Evolutionary conservation across 2,888 invertebrate species (phyloP).

Genomic region (Antheraea assamensis): DNA sequence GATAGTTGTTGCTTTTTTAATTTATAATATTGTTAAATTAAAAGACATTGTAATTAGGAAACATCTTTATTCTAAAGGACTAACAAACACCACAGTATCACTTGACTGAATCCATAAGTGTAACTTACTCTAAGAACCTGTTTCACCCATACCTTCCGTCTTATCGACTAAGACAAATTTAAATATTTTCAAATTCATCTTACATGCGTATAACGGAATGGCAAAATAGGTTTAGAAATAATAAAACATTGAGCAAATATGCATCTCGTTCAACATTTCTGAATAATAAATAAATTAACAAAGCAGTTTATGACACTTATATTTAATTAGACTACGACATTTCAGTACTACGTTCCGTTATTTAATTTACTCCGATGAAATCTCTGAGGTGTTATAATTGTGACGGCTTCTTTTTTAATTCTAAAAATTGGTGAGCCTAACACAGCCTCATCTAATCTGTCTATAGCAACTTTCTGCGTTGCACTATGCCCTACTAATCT

Average conservation of each 20-base stretch:
- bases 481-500: slow-evolving; percentile 58
- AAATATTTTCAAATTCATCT: slow-evolving; percentile 17
- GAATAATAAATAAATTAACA: slow-evolving; percentile 64
- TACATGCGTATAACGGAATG: slow-evolving; percentile 12
- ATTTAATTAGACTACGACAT: slow-evolving; percentile 62
- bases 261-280: slow-evolving; percentile 31
- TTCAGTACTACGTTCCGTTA: slow-evolving; percentile 57
- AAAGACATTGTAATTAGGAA: slow-evolving; percentile 50
- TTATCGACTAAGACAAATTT: slow-evolving; percentile 8
- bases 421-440: slow-evolving; percentile 52
- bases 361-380: slow-evolving; percentile 40
- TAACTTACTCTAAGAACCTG: slow-evolving; percentile 17
- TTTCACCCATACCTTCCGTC: slow-evolving; percentile 9
- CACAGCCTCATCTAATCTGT: slow-evolving; percentile 68
- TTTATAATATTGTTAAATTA: slow-evolving; percentile 24
- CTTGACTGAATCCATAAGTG: slow-evolving; percentile 68
- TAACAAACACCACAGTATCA: slow-evolving; percentile 82
- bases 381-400: slow-evolving; percentile 50
- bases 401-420: slow-evolving; percentile 53
- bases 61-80: slow-evolving; percentile 66
- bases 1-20: too few species aligned
- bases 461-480: slow-evolving; percentile 60
- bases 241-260: slow-evolving; percentile 72
- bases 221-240: slow-evolving; percentile 42
- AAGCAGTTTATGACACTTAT: slow-evolving; percentile 67